These are phyloP conservation scores for Escarpia spicata DNA, from an alignment of 2,888 invertebrate genomes.

Conservation along the genomic window DNA sequence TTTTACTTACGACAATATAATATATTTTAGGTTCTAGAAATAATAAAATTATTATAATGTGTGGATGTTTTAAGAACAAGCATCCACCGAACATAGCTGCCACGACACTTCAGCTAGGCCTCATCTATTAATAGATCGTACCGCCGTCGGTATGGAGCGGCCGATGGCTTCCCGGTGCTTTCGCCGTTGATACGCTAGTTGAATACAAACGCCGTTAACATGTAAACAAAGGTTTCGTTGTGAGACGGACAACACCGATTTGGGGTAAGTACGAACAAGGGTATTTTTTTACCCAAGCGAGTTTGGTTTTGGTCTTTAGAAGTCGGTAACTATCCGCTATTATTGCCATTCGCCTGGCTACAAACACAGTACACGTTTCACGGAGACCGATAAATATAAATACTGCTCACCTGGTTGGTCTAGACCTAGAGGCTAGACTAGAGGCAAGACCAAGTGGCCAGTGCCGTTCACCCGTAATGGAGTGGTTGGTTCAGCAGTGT, in stretches of 20 bases:
- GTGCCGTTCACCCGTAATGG: no score
- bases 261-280: not conserved
- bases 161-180: slow-evolving; percentile 6
- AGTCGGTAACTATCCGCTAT: not conserved
- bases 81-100: not conserved
- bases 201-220: not conserved
- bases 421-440: not conserved
- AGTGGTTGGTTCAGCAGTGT: no score
- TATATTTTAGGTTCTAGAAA: no score
- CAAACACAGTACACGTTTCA: not conserved
- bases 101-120: not conserved
- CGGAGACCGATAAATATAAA: not conserved
- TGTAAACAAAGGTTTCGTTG: not conserved
- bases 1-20: no score
- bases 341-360: not conserved
- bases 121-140: not conserved
- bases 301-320: not conserved
- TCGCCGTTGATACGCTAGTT: not conserved
- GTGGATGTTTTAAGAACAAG: no score
- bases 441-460: not conserved
- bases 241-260: not conserved
- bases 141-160: not conserved
- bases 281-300: no score
- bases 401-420: not conserved
- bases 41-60: no score